Conservation (phyloP, 37 sponge, comb jelly and placozoan species). For the Mnemiopsis leidyi region DNA sequence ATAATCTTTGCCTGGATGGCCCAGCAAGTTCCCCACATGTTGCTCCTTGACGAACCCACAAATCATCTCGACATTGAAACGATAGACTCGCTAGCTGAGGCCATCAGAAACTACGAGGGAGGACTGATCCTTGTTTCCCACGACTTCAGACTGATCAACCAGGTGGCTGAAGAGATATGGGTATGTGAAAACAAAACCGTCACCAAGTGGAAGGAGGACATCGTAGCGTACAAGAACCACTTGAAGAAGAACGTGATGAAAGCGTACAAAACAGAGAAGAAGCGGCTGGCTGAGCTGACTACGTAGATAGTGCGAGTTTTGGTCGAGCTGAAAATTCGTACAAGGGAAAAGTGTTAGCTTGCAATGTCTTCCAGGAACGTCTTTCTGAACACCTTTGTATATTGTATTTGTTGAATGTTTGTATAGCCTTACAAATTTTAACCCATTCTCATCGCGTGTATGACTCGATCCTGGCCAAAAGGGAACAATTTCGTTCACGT, state of each 20-base stretch:
- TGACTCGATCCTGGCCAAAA: neutral
- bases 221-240: slow-evolving; percentile 79
- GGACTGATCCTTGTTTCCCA: slow-evolving; percentile 93
- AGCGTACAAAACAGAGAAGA: slow-evolving; percentile 38
- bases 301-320: neutral
- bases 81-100: slow-evolving; percentile 88
- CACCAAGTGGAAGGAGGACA: slow-evolving; percentile 79
- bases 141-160: slow-evolving; percentile 95
- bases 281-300: slow-evolving; percentile 26
- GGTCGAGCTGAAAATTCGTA: no score
- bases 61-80: slow-evolving; percentile 97
- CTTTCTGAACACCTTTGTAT: neutral
- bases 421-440: neutral
- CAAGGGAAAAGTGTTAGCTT: no score
- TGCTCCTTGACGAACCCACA: slow-evolving; percentile 93
- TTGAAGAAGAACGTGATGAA: slow-evolving; percentile 75
- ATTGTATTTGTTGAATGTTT: neutral
- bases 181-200: slow-evolving; percentile 86
- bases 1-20: slow-evolving; percentile 93
- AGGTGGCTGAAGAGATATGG: slow-evolving; percentile 93
- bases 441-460: neutral
- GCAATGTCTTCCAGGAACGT: no score
- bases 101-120: slow-evolving; percentile 84
- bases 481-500: neutral
- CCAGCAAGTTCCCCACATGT: slow-evolving; percentile 80